Conservation (phyloP, 2,113 vertebrate species). For the Malurus alboscapulatus region DNA sequence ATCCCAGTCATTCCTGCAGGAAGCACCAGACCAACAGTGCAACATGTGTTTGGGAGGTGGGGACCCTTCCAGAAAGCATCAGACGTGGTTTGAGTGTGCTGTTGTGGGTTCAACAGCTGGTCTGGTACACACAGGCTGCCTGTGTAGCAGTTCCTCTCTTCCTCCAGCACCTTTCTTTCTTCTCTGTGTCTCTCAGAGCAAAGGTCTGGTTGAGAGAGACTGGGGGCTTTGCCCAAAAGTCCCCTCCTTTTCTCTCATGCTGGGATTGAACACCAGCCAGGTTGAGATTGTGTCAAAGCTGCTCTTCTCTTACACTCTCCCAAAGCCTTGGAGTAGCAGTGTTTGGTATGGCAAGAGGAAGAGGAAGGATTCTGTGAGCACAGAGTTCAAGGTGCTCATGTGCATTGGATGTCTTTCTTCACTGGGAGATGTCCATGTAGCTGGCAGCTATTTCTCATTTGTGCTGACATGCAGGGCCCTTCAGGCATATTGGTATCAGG, state of each 20-base stretch:
- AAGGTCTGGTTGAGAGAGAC: neutral
- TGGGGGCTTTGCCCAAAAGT: neutral
- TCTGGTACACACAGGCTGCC: accelerated
- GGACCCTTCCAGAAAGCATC: neutral
- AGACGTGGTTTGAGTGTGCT: neutral
- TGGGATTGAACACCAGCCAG: neutral
- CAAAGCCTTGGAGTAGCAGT: neutral
- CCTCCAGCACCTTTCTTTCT: neutral
- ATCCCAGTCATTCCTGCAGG: neutral
- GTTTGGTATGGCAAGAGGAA: neutral
- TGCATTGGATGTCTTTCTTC: neutral
- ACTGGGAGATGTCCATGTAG: neutral
- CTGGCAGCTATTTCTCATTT: neutral
- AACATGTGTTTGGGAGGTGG: neutral
- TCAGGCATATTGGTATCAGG: neutral
- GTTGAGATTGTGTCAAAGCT: neutral
- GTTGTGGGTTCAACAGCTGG: neutral
- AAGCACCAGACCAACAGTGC: neutral
- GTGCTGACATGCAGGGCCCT: neutral
- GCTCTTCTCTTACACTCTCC: neutral
- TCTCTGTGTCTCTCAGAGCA: neutral
- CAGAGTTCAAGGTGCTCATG: neutral
- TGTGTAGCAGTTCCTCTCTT: neutral
- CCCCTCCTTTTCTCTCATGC: neutral
- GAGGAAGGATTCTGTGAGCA: neutral